Evolutionary conservation across 2,888 invertebrate species (phyloP).

Genomic region (Acanthosepion esculentum): DNA sequence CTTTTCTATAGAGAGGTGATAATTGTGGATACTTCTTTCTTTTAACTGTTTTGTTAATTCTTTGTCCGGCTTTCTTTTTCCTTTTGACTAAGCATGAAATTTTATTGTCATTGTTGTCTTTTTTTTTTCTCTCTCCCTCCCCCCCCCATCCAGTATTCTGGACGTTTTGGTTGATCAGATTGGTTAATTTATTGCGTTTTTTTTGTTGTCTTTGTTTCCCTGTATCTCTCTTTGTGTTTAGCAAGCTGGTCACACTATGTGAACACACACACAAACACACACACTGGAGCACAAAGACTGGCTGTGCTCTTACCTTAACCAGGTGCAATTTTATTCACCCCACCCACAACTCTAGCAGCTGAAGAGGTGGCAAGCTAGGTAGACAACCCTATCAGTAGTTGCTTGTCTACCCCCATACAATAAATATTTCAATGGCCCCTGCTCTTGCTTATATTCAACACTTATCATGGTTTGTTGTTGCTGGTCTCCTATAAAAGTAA

Average conservation of each 20-base stretch:
- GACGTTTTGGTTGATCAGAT: neutral
- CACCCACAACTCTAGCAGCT: neutral
- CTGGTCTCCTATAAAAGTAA: neutral
- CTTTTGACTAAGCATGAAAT: neutral
- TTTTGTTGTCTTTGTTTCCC: neutral
- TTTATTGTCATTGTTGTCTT: neutral
- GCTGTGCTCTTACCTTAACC: slow-evolving; percentile 2
- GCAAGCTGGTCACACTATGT: neutral
- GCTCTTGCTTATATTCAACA: slow-evolving; percentile 12
- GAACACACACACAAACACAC: neutral
- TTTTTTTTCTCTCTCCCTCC: neutral
- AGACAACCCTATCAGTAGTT: neutral
- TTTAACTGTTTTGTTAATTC: neutral
- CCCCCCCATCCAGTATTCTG: neutral
- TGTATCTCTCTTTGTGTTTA: neutral
- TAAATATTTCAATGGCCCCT: slow-evolving; percentile 23
- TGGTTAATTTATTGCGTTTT: neutral
- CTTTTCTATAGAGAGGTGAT: neutral
- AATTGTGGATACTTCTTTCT: neutral
- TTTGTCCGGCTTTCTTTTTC: neutral
- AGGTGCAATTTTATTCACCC: neutral
- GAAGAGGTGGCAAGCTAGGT: slow-evolving; percentile 6
- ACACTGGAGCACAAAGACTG: neutral
- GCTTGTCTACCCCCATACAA: slow-evolving; percentile 20
- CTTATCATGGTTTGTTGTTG: neutral